Conservation (phyloP, 2,113 vertebrate genomes). For the Aspidoscelis tigris region DNA sequence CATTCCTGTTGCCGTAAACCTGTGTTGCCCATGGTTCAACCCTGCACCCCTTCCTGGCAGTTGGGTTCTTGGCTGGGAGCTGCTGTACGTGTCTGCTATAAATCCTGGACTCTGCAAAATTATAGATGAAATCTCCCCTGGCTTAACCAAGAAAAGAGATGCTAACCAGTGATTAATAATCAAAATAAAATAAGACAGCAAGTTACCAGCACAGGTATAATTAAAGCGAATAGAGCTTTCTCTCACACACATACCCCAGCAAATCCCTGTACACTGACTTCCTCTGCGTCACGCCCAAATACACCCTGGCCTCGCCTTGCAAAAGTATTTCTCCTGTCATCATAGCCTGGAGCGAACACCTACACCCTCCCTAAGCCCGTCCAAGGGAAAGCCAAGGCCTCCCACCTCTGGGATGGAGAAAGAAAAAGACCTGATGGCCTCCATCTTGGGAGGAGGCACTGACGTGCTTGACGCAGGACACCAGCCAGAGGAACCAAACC, state of each 20-base stretch:
- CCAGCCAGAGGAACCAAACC: background rate
- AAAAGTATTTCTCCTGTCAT: constrained; percentile 80
- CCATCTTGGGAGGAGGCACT: constrained; percentile 54
- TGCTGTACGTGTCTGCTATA: constrained; percentile 36
- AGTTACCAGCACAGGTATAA: constrained; percentile 75
- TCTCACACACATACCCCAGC: constrained; percentile 57
- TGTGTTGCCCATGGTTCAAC: background rate
- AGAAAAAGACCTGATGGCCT: constrained; percentile 18
- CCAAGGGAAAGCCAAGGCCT: constrained; percentile 49
- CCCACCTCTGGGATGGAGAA: constrained; percentile 32
- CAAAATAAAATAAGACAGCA: constrained; percentile 72
- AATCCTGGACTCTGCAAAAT: constrained; percentile 57
- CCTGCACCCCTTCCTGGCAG: constrained; percentile 13
- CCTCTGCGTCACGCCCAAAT: constrained; percentile 76
- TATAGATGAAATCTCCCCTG: constrained; percentile 60
- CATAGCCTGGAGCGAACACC: constrained; percentile 75
- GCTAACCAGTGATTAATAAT: constrained; percentile 74
- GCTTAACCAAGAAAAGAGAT: constrained; percentile 61
- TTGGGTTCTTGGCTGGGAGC: constrained; percentile 26
- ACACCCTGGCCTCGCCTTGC: constrained; percentile 77
- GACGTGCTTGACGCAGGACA: constrained; percentile 30
- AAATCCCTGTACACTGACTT: constrained; percentile 75
- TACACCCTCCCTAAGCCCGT: constrained; percentile 50
- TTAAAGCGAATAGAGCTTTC: constrained; percentile 68
- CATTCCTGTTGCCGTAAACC: too few relatives aligned